Conservation (phyloP, 2,888 invertebrate genomes). For the Macropis europaea region DNA sequence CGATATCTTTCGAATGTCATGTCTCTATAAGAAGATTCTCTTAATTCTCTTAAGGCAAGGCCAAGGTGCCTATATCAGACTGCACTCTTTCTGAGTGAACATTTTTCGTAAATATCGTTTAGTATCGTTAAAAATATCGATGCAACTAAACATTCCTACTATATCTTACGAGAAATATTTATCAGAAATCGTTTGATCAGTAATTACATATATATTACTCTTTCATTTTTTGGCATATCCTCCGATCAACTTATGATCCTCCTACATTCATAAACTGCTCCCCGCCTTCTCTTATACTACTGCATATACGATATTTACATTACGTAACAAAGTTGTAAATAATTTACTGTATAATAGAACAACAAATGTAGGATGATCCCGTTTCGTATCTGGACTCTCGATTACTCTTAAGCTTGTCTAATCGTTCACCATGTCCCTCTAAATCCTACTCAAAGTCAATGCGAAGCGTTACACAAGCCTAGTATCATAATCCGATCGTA, state of each 20-base stretch:
- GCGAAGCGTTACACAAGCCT: neutral
- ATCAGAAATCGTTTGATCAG: slow-evolving; percentile 51
- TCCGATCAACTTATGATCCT: slow-evolving; percentile 69
- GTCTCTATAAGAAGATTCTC: slow-evolving; percentile 41
- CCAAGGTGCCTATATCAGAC: slow-evolving; percentile 77
- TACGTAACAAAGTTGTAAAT: slow-evolving; percentile 63
- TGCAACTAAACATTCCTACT: slow-evolving; percentile 22
- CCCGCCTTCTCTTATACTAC: slow-evolving; percentile 39
- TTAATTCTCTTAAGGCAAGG: slow-evolving; percentile 74
- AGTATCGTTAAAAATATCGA: slow-evolving; percentile 16
- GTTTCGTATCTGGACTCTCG: slow-evolving; percentile 14
- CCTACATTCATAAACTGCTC: slow-evolving; percentile 50
- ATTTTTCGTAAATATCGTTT: slow-evolving; percentile 26
- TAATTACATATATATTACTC: slow-evolving; percentile 66
- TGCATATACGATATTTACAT: slow-evolving; percentile 57
- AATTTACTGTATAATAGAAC: slow-evolving; percentile 60
- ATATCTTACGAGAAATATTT: slow-evolving; percentile 27
- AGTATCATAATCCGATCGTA: slow-evolving; percentile 5
- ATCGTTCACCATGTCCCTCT: slow-evolving; percentile 19
- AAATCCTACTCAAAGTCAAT: neutral
- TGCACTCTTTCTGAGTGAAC: slow-evolving; percentile 28
- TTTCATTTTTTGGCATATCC: slow-evolving; percentile 77
- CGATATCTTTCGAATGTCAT: slow-evolving; percentile 36
- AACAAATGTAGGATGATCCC: slow-evolving; percentile 40
- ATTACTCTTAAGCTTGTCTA: slow-evolving; percentile 13